Evolutionary conservation across 2,797 vertebrate genomes (phyloP).

Genomic region (Anguilla obscura): DNA sequence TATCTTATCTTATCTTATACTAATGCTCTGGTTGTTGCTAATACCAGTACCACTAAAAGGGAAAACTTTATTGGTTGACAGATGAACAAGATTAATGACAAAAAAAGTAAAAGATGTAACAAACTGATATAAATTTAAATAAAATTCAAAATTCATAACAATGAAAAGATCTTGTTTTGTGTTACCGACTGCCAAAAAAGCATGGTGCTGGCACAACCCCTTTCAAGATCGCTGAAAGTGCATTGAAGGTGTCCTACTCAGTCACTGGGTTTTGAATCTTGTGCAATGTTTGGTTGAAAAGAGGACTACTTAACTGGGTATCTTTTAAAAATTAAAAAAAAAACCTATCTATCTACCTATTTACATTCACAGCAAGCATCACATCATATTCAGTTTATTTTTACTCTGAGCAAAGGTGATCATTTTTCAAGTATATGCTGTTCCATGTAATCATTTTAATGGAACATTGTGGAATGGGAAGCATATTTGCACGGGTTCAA

Average conservation of each 20-base stretch:
- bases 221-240: neutral
- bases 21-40: neutral
- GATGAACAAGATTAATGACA: too few relatives aligned
- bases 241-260: neutral
- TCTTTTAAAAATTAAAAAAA: neutral
- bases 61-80: too few relatives aligned
- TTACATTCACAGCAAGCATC: neutral
- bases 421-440: neutral
- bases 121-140: neutral
- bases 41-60: neutral
- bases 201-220: neutral
- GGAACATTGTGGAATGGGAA: neutral
- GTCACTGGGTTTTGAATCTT: neutral
- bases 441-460: neutral
- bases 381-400: neutral
- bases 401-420: neutral
- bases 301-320: neutral
- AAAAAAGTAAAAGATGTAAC: too few relatives aligned
- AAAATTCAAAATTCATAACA: neutral
- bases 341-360: too few relatives aligned
- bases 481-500: neutral
- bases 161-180: neutral
- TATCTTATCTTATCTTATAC: too few relatives aligned
- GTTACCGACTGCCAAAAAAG: neutral
- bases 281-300: neutral